Percentiles rank a stretch among this genome's conserved stretches.
phyloP scores from a whole-genome alignment of 1,140 invertebrate genomes.

The Calosoma granatense region DNA sequence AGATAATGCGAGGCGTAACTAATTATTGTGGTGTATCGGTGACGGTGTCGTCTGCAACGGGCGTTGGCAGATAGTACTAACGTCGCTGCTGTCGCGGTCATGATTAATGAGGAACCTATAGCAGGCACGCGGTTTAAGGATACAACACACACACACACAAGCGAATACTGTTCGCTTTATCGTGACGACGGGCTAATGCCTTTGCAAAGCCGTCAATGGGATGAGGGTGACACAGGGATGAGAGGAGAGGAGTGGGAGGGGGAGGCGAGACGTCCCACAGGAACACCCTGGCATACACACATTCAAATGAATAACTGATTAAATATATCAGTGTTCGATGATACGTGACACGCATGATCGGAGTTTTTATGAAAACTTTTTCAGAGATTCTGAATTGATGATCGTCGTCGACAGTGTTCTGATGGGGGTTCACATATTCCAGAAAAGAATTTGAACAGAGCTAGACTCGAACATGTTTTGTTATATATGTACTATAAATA shows the following conservation, averaged over 20 bases:
- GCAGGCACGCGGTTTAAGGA: not conserved
- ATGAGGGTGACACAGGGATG: not conserved
- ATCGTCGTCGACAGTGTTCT: too few species aligned
- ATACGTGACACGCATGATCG: not conserved
- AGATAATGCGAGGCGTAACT: conserved; percentile 1
- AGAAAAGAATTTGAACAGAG: too few species aligned
- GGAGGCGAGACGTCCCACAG: too few species aligned
- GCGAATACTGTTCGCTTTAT: not conserved
- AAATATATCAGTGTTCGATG: conserved; percentile 8
- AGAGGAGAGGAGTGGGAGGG: too few species aligned
- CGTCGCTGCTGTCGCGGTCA: not conserved
- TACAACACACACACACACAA: not conserved
- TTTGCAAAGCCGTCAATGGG: not conserved
- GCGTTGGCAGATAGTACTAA: not conserved
- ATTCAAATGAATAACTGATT: conserved; percentile 9
- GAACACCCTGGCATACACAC: not conserved
- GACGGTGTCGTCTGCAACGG: not conserved
- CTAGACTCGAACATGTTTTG: too few species aligned
- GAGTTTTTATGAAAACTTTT: not conserved
- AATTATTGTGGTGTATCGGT: conserved; percentile 1
- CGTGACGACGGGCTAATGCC: not conserved
- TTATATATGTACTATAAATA: too few species aligned
- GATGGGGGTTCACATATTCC: too few species aligned
- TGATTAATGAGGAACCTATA: conserved; percentile 6
- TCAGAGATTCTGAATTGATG: not conserved